phyloP scores from a whole-genome alignment of 1,140 invertebrate genomes.

The Drosophila mauritiana region DNA sequence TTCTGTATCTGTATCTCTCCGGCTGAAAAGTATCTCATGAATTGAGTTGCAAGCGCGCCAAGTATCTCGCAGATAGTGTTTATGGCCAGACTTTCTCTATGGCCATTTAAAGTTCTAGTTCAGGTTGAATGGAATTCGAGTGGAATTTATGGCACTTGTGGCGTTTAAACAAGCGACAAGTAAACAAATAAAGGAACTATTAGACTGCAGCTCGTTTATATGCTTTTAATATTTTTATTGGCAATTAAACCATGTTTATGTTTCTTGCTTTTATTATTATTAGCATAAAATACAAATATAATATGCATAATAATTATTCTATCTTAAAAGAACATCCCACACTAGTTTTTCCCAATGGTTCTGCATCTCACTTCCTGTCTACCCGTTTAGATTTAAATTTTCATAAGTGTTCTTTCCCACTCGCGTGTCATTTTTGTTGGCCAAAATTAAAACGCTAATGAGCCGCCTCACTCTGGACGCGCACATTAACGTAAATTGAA shows the following conservation, averaged over 20 bases:
- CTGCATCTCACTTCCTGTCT: conserved; percentile 28
- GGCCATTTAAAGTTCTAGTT: conserved; percentile 37
- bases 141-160: conserved; percentile 19
- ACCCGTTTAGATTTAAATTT: conserved; percentile 5
- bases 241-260: neutral
- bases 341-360: neutral
- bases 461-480: conserved; percentile 19
- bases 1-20: neutral
- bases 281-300: neutral
- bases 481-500: conserved; percentile 59
- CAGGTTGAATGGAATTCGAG: conserved; percentile 5
- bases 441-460: conserved; percentile 45
- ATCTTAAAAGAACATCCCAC: neutral
- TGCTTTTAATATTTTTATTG: neutral
- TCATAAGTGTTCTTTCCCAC: conserved; percentile 1
- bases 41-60: conserved; percentile 37
- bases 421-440: neutral
- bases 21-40: conserved; percentile 42
- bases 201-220: neutral
- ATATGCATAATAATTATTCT: neutral
- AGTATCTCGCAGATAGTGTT: conserved; percentile 17
- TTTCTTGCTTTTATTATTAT: neutral
- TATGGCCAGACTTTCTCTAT: conserved; percentile 31
- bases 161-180: conserved; percentile 1
- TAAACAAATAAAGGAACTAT: neutral